phyloP scores from a whole-genome alignment of 2,888 invertebrate species.

The Ophion costatus region DNA sequence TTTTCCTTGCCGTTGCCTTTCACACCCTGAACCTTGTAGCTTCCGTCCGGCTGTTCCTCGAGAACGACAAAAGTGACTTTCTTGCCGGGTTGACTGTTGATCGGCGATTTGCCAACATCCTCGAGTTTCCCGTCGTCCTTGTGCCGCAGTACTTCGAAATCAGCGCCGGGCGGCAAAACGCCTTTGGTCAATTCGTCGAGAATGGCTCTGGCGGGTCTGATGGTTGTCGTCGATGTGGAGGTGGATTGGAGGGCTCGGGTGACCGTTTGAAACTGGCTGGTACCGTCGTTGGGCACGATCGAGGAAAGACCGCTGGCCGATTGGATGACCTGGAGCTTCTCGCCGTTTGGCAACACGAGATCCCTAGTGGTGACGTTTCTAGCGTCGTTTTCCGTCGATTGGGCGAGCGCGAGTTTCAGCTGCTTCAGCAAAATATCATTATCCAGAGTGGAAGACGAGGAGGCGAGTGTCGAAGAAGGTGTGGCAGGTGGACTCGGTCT shows the following conservation, averaged over 20 bases:
- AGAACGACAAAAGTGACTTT: slow-evolving; percentile 94
- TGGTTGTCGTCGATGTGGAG: slow-evolving; percentile 84
- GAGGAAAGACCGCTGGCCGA: slow-evolving; percentile 75
- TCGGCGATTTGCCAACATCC: slow-evolving; percentile 87
- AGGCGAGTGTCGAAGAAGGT: slow-evolving; percentile 9
- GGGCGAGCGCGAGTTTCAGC: slow-evolving; percentile 89
- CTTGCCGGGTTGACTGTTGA: slow-evolving; percentile 88
- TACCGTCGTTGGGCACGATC: slow-evolving; percentile 72
- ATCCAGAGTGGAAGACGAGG: slow-evolving; percentile 77
- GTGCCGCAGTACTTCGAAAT: slow-evolving; percentile 92
- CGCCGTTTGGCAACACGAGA: slow-evolving; percentile 90
- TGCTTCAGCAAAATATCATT: slow-evolving; percentile 91
- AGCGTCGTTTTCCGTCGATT: slow-evolving; percentile 87
- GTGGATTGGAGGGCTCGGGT: slow-evolving; percentile 79
- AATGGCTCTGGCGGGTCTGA: slow-evolving; percentile 87
- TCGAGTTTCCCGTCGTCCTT: slow-evolving; percentile 90
- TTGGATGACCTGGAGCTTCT: slow-evolving; percentile 87
- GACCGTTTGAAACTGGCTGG: slow-evolving; percentile 69
- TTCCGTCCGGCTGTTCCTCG: slow-evolving; percentile 94
- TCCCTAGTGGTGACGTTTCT: slow-evolving; percentile 91
- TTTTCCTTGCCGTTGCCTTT: slow-evolving; percentile 90
- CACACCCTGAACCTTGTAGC: slow-evolving; percentile 92
- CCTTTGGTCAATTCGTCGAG: slow-evolving; percentile 92
- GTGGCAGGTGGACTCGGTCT: slow-evolving; percentile 65
- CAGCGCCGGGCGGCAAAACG: slow-evolving; percentile 91